Evolutionary conservation across 2,797 vertebrate genomes (phyloP), one percentile per base, ranked within the genome.

Genomic region (Eidolon dupreanum): DNA sequence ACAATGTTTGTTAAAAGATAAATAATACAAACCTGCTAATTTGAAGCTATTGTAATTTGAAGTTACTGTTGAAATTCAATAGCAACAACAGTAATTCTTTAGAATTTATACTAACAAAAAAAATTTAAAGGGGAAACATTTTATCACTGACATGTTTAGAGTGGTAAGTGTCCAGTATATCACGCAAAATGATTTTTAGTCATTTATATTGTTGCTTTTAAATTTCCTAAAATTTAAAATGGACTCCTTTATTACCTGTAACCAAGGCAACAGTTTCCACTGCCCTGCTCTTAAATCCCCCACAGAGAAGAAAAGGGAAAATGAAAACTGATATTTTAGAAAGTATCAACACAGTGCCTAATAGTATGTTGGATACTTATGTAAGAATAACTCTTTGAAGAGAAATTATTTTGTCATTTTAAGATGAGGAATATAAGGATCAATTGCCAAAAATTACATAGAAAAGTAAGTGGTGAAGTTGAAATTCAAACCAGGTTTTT

Each of bases 371-470:
- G 55, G 46, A 79, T 53, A 83, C 71, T 36, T 61, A 24, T 13
- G 9, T 19, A 77, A 71, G 51, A 82, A 90, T 70, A 87, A 84
- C 8, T 33, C 68, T 82, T 78, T 43, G 15, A 95, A 86, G 59
- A 83, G 38, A 89, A 49, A 65, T 88, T 70, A 88, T 55, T 86
- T 89, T 38, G 53, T 33, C 59, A 85, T 78, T 92, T 94, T 92
- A 90, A 78, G 51, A 90, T 90, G 57, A 88, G 85, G 31, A 63
- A 49, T 43, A 93, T 82, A 74, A 78, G 22, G 13, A 88, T 85
- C 17, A 73, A 43, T 49, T 85, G 88, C 55, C 70, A 81, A 94
- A 83, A 12, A 84, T 71, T 75, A 73, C 41, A 83, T 36, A 65
- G 74, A 46, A 95, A 93, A 95, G 74, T 55, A 71, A 88, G 17